These are phyloP conservation scores for Omphaloscelis lunosa DNA, from an alignment of 2,888 invertebrate genomes.

Conservation along the genomic window DNA sequence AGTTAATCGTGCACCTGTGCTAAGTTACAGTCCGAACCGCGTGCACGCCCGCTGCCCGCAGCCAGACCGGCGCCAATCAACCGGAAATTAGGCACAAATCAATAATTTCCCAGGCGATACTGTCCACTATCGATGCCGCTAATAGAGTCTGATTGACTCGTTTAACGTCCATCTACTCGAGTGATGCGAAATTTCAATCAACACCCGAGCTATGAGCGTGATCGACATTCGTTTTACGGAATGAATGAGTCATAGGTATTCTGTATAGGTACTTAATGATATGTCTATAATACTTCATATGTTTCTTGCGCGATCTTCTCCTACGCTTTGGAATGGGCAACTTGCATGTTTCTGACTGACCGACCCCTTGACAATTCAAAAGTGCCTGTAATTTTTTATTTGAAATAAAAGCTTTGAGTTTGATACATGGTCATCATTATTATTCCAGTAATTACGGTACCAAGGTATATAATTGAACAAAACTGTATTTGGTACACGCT, in stretches of 20 bases:
- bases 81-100: conserved; percentile 89
- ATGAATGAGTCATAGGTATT: conserved; percentile 5
- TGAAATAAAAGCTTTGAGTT: too few relatives aligned
- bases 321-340: too few relatives aligned
- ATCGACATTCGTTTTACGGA: conserved; percentile 31
- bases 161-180: conserved; percentile 65
- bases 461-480: background rate
- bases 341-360: too few relatives aligned
- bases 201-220: conserved; percentile 23
- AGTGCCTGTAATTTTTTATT: too few relatives aligned
- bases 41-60: conserved; percentile 81
- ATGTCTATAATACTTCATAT: conserved; percentile 3
- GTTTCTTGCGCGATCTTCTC: too few relatives aligned
- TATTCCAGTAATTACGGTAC: background rate
- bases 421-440: background rate
- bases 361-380: too few relatives aligned
- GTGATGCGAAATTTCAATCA: conserved; percentile 65
- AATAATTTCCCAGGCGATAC: conserved; percentile 86
- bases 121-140: conserved; percentile 76
- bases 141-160: conserved; percentile 85
- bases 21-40: conserved; percentile 77
- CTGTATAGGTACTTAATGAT: background rate
- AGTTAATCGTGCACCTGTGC: conserved; percentile 71
- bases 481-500: background rate
- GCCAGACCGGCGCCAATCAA: conserved; percentile 75